phyloP scores from a whole-genome alignment of 2,888 invertebrate genomes.

The Limnephilus auricula region DNA sequence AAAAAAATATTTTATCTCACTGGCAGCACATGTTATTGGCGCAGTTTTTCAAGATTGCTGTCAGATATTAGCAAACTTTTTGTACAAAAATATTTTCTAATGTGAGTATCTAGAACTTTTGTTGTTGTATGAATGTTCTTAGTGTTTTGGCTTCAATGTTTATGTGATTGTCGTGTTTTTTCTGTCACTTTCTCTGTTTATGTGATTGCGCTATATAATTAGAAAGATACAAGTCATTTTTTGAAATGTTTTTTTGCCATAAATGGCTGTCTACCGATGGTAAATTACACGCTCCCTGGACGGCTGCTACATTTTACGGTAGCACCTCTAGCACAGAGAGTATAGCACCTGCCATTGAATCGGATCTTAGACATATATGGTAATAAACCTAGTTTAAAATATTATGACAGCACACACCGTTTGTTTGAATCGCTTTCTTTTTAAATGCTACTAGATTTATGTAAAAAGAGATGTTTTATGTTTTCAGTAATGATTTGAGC shows the following conservation, averaged over 20 bases:
- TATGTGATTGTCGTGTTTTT: background rate
- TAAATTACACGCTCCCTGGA: conserved; percentile 52
- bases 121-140: background rate
- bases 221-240: background rate
- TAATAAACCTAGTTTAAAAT: background rate
- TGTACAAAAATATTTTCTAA: background rate
- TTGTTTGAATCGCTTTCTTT: background rate
- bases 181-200: background rate
- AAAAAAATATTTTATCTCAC: background rate
- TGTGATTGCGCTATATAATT: background rate
- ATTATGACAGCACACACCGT: no score
- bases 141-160: no score
- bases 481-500: conserved; percentile 59
- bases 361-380: conserved; percentile 38
- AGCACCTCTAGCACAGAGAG: background rate
- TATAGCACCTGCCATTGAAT: background rate
- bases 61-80: background rate
- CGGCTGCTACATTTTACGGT: conserved; percentile 34
- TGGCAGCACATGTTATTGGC: conserved; percentile 33
- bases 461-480: background rate
- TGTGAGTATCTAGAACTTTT: background rate
- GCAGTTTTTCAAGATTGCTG: conserved; percentile 25
- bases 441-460: background rate
- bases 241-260: conserved; percentile 56
- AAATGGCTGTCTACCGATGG: conserved; percentile 54